These are phyloP conservation scores for Camelus dromedarius DNA, from an alignment of 2,113 vertebrate genomes.

Conservation along the genomic window DNA sequence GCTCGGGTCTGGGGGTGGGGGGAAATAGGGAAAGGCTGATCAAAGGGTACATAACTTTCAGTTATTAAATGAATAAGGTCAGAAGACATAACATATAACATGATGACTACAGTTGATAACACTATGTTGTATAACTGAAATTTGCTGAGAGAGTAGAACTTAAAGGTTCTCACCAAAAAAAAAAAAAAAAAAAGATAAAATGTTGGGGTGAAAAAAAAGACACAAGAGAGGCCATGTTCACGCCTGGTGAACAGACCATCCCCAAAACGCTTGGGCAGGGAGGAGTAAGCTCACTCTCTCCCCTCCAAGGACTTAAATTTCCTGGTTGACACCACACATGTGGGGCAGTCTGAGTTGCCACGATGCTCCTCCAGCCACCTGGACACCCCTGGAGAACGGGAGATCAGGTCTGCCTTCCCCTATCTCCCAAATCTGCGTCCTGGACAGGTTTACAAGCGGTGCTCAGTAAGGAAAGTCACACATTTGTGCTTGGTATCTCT, in stretches of 20 bases:
- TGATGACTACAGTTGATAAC: not conserved
- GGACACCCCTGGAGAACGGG: not conserved
- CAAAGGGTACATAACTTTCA: not conserved
- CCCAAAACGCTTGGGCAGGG: not conserved
- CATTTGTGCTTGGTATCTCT: fast-evolving
- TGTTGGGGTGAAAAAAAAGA: not conserved
- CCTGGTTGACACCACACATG: fast-evolving
- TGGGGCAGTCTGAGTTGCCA: fast-evolving
- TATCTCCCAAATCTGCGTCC: not conserved
- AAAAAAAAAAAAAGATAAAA: not conserved
- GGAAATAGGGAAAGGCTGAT: not conserved
- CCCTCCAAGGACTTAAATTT: not conserved
- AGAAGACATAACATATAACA: not conserved
- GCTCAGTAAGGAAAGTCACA: not conserved
- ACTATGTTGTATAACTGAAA: not conserved
- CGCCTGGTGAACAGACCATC: fast-evolving
- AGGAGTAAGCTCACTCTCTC: fast-evolving
- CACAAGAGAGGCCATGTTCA: fast-evolving
- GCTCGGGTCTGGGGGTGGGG: not conserved
- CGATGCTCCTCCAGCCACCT: not conserved
- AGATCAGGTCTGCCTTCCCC: not conserved
- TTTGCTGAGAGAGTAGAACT: not conserved
- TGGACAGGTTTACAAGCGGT: too few relatives aligned
- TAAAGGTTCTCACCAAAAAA: not conserved
- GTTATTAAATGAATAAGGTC: not conserved